Conservation (phyloP, 2,797 vertebrate species). For the Poeciliopsis gracilis region DNA sequence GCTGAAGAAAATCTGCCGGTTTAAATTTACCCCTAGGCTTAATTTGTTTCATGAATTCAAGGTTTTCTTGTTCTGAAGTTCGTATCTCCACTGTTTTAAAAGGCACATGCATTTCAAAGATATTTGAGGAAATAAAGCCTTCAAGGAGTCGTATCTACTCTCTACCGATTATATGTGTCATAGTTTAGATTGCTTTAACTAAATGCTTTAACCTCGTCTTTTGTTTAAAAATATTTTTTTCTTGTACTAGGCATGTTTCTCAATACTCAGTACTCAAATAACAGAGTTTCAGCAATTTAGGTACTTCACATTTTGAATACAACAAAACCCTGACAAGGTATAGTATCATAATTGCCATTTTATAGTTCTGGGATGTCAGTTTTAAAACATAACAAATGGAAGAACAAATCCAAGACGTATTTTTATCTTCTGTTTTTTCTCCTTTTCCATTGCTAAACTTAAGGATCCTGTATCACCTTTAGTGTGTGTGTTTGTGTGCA, state of each 20-base stretch:
- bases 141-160: not conserved
- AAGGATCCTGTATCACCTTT: conserved; percentile 40
- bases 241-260: not conserved
- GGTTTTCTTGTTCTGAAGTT: too few relatives aligned
- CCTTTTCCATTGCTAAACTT: conserved; percentile 38
- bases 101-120: not conserved
- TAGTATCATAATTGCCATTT: not conserved
- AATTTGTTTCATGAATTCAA: not conserved
- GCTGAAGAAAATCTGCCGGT: too few relatives aligned
- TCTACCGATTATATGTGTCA: not conserved
- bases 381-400: not conserved
- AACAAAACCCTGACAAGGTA: not conserved
- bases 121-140: not conserved
- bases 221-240: not conserved
- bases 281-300: not conserved
- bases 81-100: too few relatives aligned
- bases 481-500: conserved; percentile 8
- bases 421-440: conserved; percentile 15
- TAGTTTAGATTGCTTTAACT: not conserved
- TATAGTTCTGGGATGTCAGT: not conserved
- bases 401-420: not conserved
- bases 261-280: not conserved
- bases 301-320: not conserved
- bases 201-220: not conserved
- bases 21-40: not conserved